Conservation (phyloP, 2,888 invertebrate genomes). For the Archaeoteleia sp. region DNA sequence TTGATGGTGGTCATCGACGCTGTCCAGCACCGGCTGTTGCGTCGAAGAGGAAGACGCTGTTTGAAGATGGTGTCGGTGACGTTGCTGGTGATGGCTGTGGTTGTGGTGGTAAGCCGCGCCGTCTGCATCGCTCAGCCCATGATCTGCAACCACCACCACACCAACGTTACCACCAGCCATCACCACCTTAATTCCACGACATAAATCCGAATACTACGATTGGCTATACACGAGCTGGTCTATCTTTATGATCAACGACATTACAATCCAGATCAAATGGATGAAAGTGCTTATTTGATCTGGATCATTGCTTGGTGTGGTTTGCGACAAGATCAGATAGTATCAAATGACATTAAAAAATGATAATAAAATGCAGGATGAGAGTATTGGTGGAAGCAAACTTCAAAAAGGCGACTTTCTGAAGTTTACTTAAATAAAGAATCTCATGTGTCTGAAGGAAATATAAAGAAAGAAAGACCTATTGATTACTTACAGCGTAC, state of each 20-base stretch:
- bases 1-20: conserved; percentile 62
- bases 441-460: conserved; percentile 33
- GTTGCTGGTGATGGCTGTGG: conserved; percentile 71
- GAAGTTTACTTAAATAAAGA: conserved; percentile 33
- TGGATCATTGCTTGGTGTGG: conserved; percentile 33
- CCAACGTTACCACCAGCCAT: conserved; percentile 74
- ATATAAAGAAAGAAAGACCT: background rate
- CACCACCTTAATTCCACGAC: conserved; percentile 59
- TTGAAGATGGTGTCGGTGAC: conserved; percentile 58
- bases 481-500: conserved; percentile 1
- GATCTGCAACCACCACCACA: conserved; percentile 76
- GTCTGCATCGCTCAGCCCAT: conserved; percentile 71
- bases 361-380: conserved; percentile 34
- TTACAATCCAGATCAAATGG: conserved; percentile 36
- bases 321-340: conserved; percentile 32
- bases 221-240: conserved; percentile 45
- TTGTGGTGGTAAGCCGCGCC: conserved; percentile 73
- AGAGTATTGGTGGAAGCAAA: conserved; percentile 10
- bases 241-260: conserved; percentile 21
- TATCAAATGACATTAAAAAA: conserved; percentile 24
- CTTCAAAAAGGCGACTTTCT: conserved; percentile 6
- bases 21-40: conserved; percentile 54
- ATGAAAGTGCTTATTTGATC: conserved; percentile 8
- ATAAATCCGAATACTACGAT: conserved; percentile 43
- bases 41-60: conserved; percentile 40